A percentile compares a stretch with the other conserved stretches of the same genome.
These are phyloP conservation scores for Hypena proboscidalis DNA, from an alignment of 2,888 invertebrate genomes.

Conservation along the genomic window DNA sequence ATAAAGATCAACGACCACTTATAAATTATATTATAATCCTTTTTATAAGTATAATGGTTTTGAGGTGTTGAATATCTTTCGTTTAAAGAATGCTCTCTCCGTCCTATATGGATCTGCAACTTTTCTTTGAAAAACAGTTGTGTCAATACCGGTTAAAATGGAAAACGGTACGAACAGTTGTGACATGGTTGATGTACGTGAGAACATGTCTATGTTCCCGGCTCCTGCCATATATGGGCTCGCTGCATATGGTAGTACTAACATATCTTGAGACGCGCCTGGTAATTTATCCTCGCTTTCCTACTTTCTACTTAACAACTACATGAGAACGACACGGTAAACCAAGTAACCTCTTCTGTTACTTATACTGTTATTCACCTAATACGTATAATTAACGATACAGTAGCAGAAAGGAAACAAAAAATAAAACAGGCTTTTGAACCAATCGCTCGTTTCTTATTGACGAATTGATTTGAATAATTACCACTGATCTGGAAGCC, in stretches of 20 bases:
- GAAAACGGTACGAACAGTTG: conserved; percentile 44
- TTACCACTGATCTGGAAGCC: conserved; percentile 53
- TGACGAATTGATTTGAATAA: conserved; percentile 58
- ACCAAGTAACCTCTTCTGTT: conserved; percentile 9
- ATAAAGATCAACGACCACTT: no score
- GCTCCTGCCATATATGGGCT: conserved; percentile 60
- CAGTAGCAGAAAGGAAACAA: conserved; percentile 22
- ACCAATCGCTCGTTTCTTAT: conserved; percentile 46
- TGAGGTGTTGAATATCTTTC: no score
- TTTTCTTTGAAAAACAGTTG: conserved; percentile 33
- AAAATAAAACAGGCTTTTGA: conserved; percentile 35
- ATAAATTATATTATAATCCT: no score
- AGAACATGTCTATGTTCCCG: conserved; percentile 60
- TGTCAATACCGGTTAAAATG: conserved; percentile 44
- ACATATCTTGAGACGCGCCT: conserved; percentile 43
- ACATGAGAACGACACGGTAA: conserved; percentile 31
- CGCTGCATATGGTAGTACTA: conserved; percentile 58
- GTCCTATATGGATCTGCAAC: conserved; percentile 3
- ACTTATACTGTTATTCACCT: conserved; percentile 7
- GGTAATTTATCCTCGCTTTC: conserved; percentile 59
- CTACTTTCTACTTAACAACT: conserved; percentile 61
- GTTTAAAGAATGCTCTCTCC: no score
- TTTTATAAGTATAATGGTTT: no score
- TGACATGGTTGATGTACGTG: conserved; percentile 60
- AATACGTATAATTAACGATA: conserved; percentile 25